A percentile compares a stretch with the other conserved stretches of the same genome.
phyloP scores from a whole-genome alignment of 2,797 vertebrate species.

The Kryptopterus vitreolus region DNA sequence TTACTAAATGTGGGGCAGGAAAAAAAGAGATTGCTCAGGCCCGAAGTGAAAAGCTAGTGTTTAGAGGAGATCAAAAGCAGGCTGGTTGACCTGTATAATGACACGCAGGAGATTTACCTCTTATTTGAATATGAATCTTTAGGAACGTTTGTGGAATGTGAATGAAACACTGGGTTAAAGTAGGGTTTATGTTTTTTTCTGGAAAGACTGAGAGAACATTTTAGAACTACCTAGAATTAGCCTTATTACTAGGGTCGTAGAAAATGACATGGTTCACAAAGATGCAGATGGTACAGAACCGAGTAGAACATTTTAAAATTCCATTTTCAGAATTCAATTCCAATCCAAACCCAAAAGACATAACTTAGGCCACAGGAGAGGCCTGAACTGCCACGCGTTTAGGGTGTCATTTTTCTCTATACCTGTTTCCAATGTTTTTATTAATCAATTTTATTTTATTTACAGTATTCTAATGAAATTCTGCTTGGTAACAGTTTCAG shows the following conservation, averaged over 20 bases:
- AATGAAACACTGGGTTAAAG: conserved; percentile 4
- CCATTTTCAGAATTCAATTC: background rate
- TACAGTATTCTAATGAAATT: background rate
- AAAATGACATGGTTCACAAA: background rate
- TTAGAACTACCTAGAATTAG: background rate
- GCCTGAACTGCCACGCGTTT: background rate
- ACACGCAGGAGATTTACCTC: conserved; percentile 38
- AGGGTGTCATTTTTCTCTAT: background rate
- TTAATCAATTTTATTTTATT: background rate
- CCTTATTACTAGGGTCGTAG: background rate
- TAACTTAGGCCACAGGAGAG: background rate
- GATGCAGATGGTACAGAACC: background rate
- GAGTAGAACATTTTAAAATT: background rate
- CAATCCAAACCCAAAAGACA: background rate
- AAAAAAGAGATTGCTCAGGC: conserved; percentile 23
- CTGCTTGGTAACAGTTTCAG: background rate
- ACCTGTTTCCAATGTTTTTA: background rate
- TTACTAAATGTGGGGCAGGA: conserved; percentile 45
- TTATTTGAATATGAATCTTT: conserved; percentile 44
- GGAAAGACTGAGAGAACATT: background rate
- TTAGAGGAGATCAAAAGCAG: conserved; percentile 31
- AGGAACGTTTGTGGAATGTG: background rate
- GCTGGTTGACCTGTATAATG: conserved; percentile 15
- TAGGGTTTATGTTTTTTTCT: background rate
- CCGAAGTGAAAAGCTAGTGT: conserved; percentile 5